A percentile compares a stretch with the other conserved stretches of the same genome.
These are phyloP conservation scores for Pseudorasbora parva DNA, from an alignment of 2,113 vertebrate species.

Conservation along the genomic window DNA sequence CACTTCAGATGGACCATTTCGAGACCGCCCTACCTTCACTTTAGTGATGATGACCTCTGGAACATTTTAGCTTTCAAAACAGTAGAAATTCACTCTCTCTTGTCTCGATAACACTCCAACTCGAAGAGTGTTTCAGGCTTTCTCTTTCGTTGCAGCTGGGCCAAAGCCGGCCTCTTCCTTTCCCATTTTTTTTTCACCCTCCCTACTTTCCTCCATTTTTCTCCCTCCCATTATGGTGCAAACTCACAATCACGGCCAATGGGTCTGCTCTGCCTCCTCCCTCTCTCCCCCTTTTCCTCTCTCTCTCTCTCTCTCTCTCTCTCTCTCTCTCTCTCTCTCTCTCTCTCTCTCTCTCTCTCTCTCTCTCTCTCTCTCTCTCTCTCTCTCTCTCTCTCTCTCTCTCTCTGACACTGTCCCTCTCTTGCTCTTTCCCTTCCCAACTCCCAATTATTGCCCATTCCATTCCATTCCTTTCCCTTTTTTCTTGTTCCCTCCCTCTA, in stretches of 20 bases:
- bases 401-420: neutral
- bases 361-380: neutral
- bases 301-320: slow-evolving; percentile 25
- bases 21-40: slow-evolving; percentile 43
- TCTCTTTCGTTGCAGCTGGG: slow-evolving; percentile 55
- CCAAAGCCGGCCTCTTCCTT: slow-evolving; percentile 64
- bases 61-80: slow-evolving; percentile 61
- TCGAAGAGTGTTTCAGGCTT: slow-evolving; percentile 56
- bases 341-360: slow-evolving; percentile 10
- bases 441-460: slow-evolving; percentile 36
- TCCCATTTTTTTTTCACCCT: slow-evolving; percentile 36
- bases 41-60: slow-evolving; percentile 34
- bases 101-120: slow-evolving; percentile 50
- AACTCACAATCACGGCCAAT: slow-evolving; percentile 12
- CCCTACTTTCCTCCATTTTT: slow-evolving; percentile 18
- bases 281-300: slow-evolving; percentile 17
- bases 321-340: too few species aligned
- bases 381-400: slow-evolving; percentile 17
- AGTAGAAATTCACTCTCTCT: slow-evolving; percentile 52
- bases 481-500: slow-evolving; percentile 9
- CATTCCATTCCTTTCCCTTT: neutral
- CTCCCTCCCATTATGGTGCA: slow-evolving; percentile 16
- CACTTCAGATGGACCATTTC: slow-evolving; percentile 9
- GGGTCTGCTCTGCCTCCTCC: neutral
- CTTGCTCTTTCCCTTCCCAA: neutral